Evolutionary conservation across 30 jellyfish, hydroid and myxozoan species (phyloP).

Genomic region (Chironex yamaguchii): DNA sequence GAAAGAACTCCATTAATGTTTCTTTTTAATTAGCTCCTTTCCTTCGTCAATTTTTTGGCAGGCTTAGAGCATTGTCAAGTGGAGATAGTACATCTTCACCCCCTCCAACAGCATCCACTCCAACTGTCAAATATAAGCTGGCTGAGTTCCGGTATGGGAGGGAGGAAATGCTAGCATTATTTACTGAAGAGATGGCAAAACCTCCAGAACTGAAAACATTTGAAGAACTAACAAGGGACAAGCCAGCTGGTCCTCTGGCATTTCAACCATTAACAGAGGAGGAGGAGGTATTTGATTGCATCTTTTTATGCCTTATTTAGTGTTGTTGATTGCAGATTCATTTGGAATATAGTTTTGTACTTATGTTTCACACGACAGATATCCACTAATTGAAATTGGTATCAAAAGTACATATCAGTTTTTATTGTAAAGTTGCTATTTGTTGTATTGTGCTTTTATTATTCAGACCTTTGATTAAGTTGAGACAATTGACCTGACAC

Average conservation of each 20-base stretch:
- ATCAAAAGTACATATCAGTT: no score
- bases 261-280: conserved; percentile 90
- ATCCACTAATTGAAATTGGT: no score
- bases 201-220: conserved; percentile 89
- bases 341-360: no score
- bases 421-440: no score
- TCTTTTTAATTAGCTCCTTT: not conserved
- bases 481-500: no score
- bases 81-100: conserved; percentile 87
- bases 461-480: no score
- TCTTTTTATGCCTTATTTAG: no score
- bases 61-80: conserved; percentile 98
- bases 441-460: no score
- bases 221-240: conserved; percentile 82
- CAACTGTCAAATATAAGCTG: conserved; percentile 83
- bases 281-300: no score
- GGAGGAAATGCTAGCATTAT: conserved; percentile 96
- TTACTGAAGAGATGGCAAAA: conserved; percentile 59
- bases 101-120: conserved; percentile 43
- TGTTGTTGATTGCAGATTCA: no score
- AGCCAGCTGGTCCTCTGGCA: conserved; percentile 88
- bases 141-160: conserved; percentile 99
- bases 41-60: not conserved
- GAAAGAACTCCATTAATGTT: no score
- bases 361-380: no score